These are phyloP conservation scores for Drosophila setosimentum DNA, from an alignment of 2,888 invertebrate species.

Conservation along the genomic window DNA sequence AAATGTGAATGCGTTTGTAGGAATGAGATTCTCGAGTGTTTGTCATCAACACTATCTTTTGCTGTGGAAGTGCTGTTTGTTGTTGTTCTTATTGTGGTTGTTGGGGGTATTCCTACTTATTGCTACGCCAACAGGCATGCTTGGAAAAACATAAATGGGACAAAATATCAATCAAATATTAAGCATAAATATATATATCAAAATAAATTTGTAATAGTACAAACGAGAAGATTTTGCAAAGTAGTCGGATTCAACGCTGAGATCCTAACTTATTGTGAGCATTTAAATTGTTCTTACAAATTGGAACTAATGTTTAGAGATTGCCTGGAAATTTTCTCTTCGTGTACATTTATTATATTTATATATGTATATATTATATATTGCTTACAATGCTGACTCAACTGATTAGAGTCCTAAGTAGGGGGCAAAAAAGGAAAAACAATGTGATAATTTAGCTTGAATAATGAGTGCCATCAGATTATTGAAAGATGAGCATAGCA, in stretches of 20 bases:
- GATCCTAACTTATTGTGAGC: neutral
- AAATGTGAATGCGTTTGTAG: conserved; percentile 31
- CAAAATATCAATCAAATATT: neutral
- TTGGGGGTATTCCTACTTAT: conserved; percentile 4
- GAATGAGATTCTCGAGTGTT: conserved; percentile 46
- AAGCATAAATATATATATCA: neutral
- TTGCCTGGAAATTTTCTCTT: neutral
- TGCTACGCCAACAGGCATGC: conserved; percentile 16
- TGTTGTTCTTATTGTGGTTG: conserved; percentile 15
- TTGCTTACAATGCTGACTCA: conserved; percentile 7
- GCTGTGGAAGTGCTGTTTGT: conserved; percentile 17
- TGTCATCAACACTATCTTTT: conserved; percentile 56
- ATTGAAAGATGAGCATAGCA: conserved; percentile 38
- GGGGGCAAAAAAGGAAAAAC: conserved; percentile 26
- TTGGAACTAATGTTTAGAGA: neutral
- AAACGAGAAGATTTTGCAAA: neutral
- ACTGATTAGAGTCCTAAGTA: conserved; percentile 33
- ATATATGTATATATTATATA: too few relatives aligned
- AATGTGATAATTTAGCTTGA: conserved; percentile 57
- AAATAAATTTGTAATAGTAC: neutral
- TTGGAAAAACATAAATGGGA: neutral
- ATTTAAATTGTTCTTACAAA: neutral
- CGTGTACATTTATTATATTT: neutral
- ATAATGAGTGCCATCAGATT: conserved; percentile 52
- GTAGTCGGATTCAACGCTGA: neutral